Evolutionary conservation across 2,888 invertebrate genomes (phyloP).

Genomic region (Gastracanthus pulcherrimus): DNA sequence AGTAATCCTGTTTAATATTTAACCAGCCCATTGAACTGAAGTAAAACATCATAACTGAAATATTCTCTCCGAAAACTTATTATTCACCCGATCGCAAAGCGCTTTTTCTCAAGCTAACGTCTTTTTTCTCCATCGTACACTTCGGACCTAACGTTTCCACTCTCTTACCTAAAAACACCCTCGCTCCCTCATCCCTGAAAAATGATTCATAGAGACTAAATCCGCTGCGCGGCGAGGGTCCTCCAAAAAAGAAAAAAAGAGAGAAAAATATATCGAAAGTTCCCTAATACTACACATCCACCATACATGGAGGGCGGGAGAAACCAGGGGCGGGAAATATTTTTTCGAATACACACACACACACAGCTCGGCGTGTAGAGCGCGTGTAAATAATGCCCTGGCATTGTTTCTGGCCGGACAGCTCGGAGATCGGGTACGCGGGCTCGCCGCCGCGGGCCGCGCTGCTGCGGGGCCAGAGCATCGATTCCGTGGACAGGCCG

Average conservation of each 20-base stretch:
- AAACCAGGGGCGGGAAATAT: background rate
- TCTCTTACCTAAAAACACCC: no score
- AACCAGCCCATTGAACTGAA: background rate
- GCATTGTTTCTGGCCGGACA: slow-evolving; percentile 48
- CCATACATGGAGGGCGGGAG: background rate
- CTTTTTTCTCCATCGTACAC: no score
- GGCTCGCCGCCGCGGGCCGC: slow-evolving; percentile 73
- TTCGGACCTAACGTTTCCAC: no score
- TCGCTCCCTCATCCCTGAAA: background rate
- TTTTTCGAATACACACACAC: background rate
- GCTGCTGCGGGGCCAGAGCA: slow-evolving; percentile 71
- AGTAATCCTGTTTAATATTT: background rate
- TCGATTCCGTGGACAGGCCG: slow-evolving; percentile 75
- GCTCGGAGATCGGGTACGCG: slow-evolving; percentile 75
- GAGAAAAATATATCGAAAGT: background rate
- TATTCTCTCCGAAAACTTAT: background rate
- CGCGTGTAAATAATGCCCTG: background rate
- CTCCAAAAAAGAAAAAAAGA: background rate
- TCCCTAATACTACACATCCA: background rate
- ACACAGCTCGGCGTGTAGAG: no score
- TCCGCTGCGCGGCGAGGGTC: no score
- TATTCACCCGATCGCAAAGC: background rate
- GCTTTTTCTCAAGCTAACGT: background rate
- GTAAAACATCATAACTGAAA: background rate
- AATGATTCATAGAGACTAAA: background rate